Conservation (phyloP, 23 tunicate species). For the Oikopleura dioica region DNA sequence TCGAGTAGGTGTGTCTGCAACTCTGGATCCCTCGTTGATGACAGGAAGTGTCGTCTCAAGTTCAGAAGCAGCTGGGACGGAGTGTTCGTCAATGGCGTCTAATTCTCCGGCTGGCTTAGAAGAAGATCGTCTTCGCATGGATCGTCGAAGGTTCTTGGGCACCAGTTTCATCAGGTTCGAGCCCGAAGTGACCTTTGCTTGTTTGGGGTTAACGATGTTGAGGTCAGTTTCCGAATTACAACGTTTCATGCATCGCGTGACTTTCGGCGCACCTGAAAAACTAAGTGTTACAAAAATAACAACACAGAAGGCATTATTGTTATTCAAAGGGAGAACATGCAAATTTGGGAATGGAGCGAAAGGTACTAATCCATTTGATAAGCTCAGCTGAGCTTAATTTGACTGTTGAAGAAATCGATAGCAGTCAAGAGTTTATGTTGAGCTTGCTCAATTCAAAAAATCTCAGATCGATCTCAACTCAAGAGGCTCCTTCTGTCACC, state of each 20-base stretch:
- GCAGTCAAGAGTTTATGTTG: no score
- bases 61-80: neutral
- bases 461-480: no score
- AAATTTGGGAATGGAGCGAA: no score
- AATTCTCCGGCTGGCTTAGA: neutral
- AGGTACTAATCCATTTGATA: no score
- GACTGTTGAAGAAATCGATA: no score
- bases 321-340: no score
- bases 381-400: no score
- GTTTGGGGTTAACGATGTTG: neutral
- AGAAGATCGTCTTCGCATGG: neutral
- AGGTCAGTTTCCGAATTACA: neutral
- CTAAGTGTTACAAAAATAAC: neutral
- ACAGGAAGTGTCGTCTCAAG: neutral
- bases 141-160: neutral
- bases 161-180: neutral
- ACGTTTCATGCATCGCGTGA: neutral
- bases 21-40: neutral
- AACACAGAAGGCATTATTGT: no score
- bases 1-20: neutral
- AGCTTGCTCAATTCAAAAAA: no score
- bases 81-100: neutral
- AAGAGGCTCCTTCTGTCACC: no score
- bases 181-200: neutral
- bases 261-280: neutral